These are phyloP conservation scores for Rhea americana DNA, from an alignment of 2,113 vertebrate species.

Conservation along the genomic window DNA sequence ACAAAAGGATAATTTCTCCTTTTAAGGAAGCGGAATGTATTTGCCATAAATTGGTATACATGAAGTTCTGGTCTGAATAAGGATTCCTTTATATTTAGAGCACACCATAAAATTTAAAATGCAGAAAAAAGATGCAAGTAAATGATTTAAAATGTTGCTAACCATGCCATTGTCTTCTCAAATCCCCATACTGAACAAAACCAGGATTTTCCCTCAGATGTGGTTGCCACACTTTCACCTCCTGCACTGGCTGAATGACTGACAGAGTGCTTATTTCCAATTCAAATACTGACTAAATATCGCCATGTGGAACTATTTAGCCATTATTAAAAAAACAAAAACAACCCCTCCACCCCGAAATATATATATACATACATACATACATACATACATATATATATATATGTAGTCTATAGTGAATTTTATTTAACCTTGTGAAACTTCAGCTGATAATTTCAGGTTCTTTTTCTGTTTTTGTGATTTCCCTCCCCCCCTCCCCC, in stretches of 20 bases:
- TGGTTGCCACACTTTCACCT: neutral
- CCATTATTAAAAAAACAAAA: no score
- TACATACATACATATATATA: no score
- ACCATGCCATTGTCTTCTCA: neutral
- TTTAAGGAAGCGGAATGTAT: neutral
- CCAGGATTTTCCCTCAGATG: neutral
- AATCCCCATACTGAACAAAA: neutral
- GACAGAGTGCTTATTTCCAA: no score
- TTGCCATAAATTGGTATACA: neutral
- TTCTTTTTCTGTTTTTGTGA: neutral
- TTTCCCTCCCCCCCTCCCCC: neutral
- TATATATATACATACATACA: no score
- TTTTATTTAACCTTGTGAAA: no score
- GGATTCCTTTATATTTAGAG: neutral
- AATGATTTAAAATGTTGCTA: neutral
- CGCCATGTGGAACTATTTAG: no score
- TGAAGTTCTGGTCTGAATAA: neutral
- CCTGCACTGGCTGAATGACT: no score
- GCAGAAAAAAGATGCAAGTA: neutral
- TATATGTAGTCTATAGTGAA: no score
- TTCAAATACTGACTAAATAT: no score
- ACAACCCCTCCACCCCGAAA: no score
- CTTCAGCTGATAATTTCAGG: no score
- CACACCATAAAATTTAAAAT: neutral
- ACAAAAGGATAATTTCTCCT: neutral